Percentiles rank a stretch among this genome's conserved stretches.
Evolutionary conservation across 2,888 invertebrate genomes (phyloP).

Genomic region (Spodoptera picta): DNA sequence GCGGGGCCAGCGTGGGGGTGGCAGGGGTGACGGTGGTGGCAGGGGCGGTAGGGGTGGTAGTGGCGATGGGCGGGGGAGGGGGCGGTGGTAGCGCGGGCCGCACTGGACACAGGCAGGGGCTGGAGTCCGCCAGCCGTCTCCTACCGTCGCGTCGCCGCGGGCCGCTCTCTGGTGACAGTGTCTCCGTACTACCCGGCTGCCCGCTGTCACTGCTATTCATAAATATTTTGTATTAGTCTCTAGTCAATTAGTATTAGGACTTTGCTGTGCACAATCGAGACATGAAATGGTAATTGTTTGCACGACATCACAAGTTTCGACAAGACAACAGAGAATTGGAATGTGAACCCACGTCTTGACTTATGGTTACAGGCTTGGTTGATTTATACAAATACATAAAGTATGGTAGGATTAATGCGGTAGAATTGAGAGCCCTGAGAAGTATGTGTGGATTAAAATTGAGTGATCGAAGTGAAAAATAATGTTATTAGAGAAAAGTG

Average conservation of each 20-base stretch:
- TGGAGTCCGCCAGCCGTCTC: constrained; percentile 76
- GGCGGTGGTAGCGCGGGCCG: constrained; percentile 76
- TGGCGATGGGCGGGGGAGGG: constrained; percentile 68
- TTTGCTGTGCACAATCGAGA: no score
- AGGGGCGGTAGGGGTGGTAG: constrained; percentile 38
- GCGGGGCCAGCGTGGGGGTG: constrained; percentile 41
- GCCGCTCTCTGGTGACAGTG: constrained; percentile 66
- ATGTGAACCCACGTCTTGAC: no score
- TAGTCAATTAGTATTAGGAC: not conserved
- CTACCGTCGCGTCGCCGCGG: constrained; percentile 68
- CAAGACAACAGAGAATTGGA: no score
- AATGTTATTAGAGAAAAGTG: no score
- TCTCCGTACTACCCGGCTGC: constrained; percentile 76
- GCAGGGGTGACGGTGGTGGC: constrained; percentile 63
- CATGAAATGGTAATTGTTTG: no score
- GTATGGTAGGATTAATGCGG: no score
- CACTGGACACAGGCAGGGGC: constrained; percentile 79
- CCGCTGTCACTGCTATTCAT: constrained; percentile 81
- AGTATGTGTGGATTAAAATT: no score
- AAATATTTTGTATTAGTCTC: constrained; percentile 37
- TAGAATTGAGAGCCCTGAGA: no score
- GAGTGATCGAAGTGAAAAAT: no score
- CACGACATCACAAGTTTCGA: no score
- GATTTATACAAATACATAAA: no score
- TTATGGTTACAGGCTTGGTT: no score